Conservation (phyloP, 1,140 invertebrate species). For the Anoplophora glabripennis region DNA sequence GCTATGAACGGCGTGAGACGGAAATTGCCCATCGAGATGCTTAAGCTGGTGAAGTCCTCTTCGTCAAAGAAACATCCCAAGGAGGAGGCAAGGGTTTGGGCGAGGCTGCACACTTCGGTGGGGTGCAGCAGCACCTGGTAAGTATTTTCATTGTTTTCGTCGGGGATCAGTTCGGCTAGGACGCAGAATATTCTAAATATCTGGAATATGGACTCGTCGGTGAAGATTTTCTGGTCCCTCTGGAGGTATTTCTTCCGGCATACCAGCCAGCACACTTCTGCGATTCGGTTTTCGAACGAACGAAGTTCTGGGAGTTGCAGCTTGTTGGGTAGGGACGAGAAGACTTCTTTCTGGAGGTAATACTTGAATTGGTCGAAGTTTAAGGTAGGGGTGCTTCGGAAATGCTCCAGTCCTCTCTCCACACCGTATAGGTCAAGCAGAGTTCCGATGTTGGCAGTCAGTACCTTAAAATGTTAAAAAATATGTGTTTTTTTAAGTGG, state of each 20-base stretch:
- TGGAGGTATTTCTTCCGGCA: constrained; percentile 63
- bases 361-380: constrained; percentile 72
- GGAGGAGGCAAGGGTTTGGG: constrained; percentile 63
- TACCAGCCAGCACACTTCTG: constrained; percentile 72
- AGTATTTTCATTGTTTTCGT: constrained; percentile 38
- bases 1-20: constrained; percentile 67
- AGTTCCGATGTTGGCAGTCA: constrained; percentile 60
- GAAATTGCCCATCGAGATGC: constrained; percentile 60
- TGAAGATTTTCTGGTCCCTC: constrained; percentile 58
- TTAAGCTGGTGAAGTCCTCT: constrained; percentile 62
- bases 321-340: constrained; percentile 59
- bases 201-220: constrained; percentile 66
- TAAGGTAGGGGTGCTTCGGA: constrained; percentile 61
- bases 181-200: constrained; percentile 77
- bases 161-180: constrained; percentile 63
- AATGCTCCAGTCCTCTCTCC: constrained; percentile 74
- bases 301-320: constrained; percentile 54
- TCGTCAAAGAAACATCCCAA: constrained; percentile 66
- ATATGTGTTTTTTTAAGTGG: too few relatives aligned
- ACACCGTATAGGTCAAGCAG: constrained; percentile 65
- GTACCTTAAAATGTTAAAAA: constrained; percentile 50
- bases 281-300: constrained; percentile 60
- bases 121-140: constrained; percentile 63
- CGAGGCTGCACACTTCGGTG: constrained; percentile 63
- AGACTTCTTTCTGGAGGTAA: constrained; percentile 73